These are phyloP conservation scores for Xestia c-nigrum DNA, from an alignment of 2,888 invertebrate species.

Conservation along the genomic window DNA sequence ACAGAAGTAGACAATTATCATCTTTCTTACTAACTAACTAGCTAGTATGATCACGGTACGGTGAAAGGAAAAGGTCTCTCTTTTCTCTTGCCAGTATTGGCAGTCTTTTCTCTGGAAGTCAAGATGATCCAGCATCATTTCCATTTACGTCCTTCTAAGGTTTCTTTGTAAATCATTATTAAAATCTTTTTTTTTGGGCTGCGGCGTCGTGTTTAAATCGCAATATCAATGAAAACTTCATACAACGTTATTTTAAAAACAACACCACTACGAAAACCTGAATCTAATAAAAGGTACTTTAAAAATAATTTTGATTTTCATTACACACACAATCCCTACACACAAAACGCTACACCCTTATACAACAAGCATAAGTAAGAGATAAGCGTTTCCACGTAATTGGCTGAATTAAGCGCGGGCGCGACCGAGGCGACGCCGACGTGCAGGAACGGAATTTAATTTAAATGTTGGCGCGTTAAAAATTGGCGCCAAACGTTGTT, in stretches of 20 bases:
- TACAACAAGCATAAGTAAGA: constrained; percentile 75
- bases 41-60: no score
- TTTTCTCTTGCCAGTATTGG: not conserved
- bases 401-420: constrained; percentile 83
- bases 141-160: no score
- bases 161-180: no score
- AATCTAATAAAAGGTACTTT: not conserved
- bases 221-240: not conserved
- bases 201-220: not conserved
- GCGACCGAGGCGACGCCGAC: constrained; percentile 62
- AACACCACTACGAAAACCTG: not conserved
- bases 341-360: constrained; percentile 42
- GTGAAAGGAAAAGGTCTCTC: not conserved
- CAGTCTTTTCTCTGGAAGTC: not conserved
- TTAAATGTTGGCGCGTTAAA: constrained; percentile 87
- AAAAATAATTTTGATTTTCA: not conserved
- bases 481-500: constrained; percentile 82
- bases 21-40: not conserved
- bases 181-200: no score
- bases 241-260: not conserved
- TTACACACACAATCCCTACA: constrained; percentile 13
- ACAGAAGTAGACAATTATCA: not conserved
- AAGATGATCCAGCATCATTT: not conserved
- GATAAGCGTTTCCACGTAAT: constrained; percentile 84
- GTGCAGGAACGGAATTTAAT: constrained; percentile 82